These are phyloP conservation scores for Diadegma fenestrale DNA, from an alignment of 2,888 invertebrate species.

Conservation along the genomic window DNA sequence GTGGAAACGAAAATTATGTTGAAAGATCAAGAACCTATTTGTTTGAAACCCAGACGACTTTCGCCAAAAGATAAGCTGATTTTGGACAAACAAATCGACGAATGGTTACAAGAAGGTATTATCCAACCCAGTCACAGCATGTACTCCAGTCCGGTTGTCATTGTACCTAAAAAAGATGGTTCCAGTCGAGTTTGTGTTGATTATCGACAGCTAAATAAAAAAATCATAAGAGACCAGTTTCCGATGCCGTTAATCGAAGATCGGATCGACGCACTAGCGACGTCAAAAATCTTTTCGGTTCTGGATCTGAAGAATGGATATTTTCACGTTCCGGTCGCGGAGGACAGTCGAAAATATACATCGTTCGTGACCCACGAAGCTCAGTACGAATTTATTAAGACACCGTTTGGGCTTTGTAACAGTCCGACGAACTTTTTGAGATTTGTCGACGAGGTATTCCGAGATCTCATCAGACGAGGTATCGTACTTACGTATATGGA, in stretches of 20 bases:
- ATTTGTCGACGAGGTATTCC: slow-evolving; percentile 66
- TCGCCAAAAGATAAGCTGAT: slow-evolving; percentile 66
- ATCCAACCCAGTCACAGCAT: slow-evolving; percentile 74
- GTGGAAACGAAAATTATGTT: neutral
- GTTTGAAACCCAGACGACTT: slow-evolving; percentile 70
- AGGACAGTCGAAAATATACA: slow-evolving; percentile 69
- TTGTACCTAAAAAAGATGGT: slow-evolving; percentile 73
- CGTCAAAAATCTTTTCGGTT: slow-evolving; percentile 55
- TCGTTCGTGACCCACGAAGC: slow-evolving; percentile 71
- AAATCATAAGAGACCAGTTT: slow-evolving; percentile 71
- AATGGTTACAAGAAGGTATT: slow-evolving; percentile 75
- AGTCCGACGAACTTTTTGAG: slow-evolving; percentile 61
- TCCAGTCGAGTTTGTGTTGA: slow-evolving; percentile 77
- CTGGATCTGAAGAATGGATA: slow-evolving; percentile 73
- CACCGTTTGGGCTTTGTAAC: slow-evolving; percentile 72
- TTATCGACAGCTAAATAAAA: slow-evolving; percentile 79
- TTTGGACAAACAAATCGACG: slow-evolving; percentile 73
- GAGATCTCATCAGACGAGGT: slow-evolving; percentile 46
- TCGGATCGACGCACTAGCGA: slow-evolving; percentile 48
- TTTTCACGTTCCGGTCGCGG: slow-evolving; percentile 71
- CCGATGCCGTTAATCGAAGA: slow-evolving; percentile 65
- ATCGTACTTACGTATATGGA: slow-evolving; percentile 39
- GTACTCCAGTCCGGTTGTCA: slow-evolving; percentile 73
- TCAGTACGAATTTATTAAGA: slow-evolving; percentile 70
- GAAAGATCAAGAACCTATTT: slow-evolving; percentile 72